phyloP scores from a whole-genome alignment of 2,797 vertebrate species.

The Discoglossus pictus region DNA sequence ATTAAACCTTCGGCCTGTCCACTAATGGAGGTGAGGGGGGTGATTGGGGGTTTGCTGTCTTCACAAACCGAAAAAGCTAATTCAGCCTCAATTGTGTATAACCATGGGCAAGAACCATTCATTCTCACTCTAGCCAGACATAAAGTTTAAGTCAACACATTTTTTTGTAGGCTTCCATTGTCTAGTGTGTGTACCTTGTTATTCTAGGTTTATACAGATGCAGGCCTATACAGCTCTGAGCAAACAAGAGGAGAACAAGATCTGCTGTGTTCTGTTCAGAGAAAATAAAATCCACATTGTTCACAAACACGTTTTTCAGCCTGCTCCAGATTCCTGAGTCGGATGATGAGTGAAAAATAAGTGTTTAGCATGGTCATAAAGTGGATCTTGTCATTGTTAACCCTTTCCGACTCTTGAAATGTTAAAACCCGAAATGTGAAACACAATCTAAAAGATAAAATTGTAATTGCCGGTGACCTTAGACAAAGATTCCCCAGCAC shows the following conservation, averaged over 20 bases:
- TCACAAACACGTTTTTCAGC: slow-evolving; percentile 37
- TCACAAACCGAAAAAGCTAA: neutral
- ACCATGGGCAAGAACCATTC: slow-evolving; percentile 8
- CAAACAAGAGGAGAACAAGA: slow-evolving; percentile 12
- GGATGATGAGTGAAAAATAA: slow-evolving; percentile 19
- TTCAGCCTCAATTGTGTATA: neutral
- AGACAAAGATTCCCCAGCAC: too few relatives aligned
- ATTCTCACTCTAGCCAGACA: neutral
- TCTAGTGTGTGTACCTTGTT: neutral
- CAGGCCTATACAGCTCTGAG: slow-evolving; percentile 12
- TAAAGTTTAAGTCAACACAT: neutral
- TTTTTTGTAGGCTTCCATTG: neutral
- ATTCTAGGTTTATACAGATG: slow-evolving; percentile 1
- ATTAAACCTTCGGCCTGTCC: too few relatives aligned
- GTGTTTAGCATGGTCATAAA: neutral
- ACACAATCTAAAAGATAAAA: too few relatives aligned
- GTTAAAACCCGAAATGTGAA: too few relatives aligned
- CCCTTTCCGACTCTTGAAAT: too few relatives aligned
- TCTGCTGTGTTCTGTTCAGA: slow-evolving; percentile 19
- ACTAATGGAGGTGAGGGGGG: too few relatives aligned
- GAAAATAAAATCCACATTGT: slow-evolving; percentile 10
- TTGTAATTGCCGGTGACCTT: too few relatives aligned
- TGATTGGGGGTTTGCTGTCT: too few relatives aligned
- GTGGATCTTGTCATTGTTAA: too few relatives aligned
- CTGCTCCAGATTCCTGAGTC: slow-evolving; percentile 21